Evolutionary conservation across 2,888 invertebrate species (phyloP), one percentile per base, ranked within the genome.

Genomic region (Globia sparganii): DNA sequence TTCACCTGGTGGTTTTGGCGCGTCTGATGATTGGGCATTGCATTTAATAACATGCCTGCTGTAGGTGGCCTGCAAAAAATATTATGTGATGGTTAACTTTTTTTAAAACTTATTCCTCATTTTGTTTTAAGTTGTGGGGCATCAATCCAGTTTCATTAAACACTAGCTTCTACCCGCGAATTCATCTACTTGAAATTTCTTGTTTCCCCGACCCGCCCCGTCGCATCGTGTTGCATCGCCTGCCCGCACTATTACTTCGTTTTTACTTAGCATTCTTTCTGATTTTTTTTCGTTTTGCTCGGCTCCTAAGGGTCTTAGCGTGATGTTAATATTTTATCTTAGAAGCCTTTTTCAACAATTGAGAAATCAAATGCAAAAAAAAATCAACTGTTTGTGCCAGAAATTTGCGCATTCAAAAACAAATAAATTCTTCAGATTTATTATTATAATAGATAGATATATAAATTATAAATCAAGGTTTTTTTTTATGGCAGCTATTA

Each of bases 1-100:
- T 72, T 88, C 90, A 65, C 83, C 90, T 1, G 85, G 68, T 25
- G 85, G 84, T 70, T 91, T 92, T 61, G 86, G 75, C 31, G 72
- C 78, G 9, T 82, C 81, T 37, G 81, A 68, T 31, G 68, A 78
- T 69, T 86, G 84, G 40, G 74, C 81, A 15, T 87, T 88, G 80
- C 95, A 95, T 71, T 90, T 89, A 25, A 81, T 68, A 65, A 94
- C 83, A 77, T 95, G 95, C n/a, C 81, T 89, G 80, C 93, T 93
- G 81, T 95, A 95, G 72, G 93, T 86, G 75, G 85, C 86, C 96
- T 96, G 91, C 18, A 91, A 91, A 79, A 70, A 71, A 40, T 37
- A 18, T 58, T 3, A 56, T 34, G n/a, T 34, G 1, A 56, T 58
- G n/a, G 6, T 68, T 34, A 34, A 1, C 1, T 56, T 34, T 34